These are phyloP conservation scores for Pseudanteris insignis DNA, from an alignment of 2,888 invertebrate genomes.

Conservation along the genomic window DNA sequence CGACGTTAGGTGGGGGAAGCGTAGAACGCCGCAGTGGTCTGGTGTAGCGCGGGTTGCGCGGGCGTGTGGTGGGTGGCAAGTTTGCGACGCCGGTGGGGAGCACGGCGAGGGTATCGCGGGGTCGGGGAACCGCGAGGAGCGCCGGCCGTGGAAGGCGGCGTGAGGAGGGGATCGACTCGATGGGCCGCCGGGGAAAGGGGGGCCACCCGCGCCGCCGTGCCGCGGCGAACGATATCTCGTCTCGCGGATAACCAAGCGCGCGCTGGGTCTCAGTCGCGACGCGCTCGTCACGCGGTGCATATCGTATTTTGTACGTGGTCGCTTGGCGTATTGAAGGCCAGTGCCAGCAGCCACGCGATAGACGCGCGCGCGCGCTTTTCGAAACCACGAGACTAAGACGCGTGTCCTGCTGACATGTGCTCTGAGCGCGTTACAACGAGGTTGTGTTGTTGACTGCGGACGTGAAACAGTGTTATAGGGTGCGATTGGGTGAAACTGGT, in stretches of 20 bases:
- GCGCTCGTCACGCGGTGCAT: slow-evolving; percentile 66
- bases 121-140: slow-evolving; percentile 10
- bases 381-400: slow-evolving; percentile 33
- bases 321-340: slow-evolving; percentile 27
- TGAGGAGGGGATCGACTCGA: slow-evolving; percentile 46
- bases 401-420: slow-evolving; percentile 31
- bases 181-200: slow-evolving; percentile 37
- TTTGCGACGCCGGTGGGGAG: slow-evolving; percentile 49
- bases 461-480: too few species aligned
- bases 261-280: slow-evolving; percentile 66
- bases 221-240: slow-evolving; percentile 55
- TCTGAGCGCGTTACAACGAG: too few species aligned
- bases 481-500: too few species aligned
- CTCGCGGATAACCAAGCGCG: slow-evolving; percentile 57
- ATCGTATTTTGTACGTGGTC: slow-evolving; percentile 50
- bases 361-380: slow-evolving; percentile 22
- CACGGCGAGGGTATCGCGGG: slow-evolving; percentile 34
- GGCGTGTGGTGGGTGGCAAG: slow-evolving; percentile 60
- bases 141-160: slow-evolving; percentile 19
- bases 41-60: slow-evolving; percentile 59
- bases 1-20: slow-evolving; percentile 62
- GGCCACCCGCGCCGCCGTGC: slow-evolving; percentile 55
- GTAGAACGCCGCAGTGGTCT: slow-evolving; percentile 53
- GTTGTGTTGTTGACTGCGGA: too few species aligned
- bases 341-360: slow-evolving; percentile 22